Evolutionary conservation across 1,140 invertebrate species (phyloP).

Genomic region (Panulirus ornatus): DNA sequence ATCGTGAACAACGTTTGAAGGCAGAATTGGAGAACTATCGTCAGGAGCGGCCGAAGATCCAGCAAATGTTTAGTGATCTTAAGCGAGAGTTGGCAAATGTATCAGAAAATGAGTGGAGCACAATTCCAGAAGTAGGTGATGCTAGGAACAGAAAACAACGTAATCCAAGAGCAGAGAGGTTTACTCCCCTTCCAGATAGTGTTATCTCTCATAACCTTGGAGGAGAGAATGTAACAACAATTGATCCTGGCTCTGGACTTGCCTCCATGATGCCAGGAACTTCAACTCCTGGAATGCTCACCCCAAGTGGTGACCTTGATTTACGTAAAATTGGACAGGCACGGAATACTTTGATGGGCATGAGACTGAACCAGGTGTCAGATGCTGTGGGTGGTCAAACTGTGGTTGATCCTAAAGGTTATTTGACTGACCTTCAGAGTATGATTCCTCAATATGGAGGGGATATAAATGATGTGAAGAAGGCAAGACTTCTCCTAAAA

Average conservation of each 20-base stretch:
- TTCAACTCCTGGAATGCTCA: conserved; percentile 84
- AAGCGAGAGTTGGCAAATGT: conserved; percentile 94
- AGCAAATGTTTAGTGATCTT: conserved; percentile 99
- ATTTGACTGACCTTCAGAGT: conserved; percentile 98
- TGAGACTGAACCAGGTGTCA: conserved; percentile 98
- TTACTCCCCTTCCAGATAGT: conserved; percentile 98
- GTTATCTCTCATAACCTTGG: conserved; percentile 94
- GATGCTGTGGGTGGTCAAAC: conserved; percentile 99
- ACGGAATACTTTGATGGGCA: conserved; percentile 99
- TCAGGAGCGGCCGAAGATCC: conserved; percentile 99
- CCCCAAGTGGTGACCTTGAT: conserved; percentile 95
- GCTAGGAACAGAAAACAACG: conserved; percentile 98
- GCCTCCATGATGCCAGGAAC: conserved; percentile 86
- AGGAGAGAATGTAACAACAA: conserved; percentile 87
- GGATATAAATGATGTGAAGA: conserved; percentile 99
- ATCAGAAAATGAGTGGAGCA: conserved; percentile 96
- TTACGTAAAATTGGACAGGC: conserved; percentile 99
- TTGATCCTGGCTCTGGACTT: conserved; percentile 92
- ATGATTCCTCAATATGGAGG: conserved; percentile 99
- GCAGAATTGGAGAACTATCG: conserved; percentile 96
- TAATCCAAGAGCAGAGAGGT: conserved; percentile 96
- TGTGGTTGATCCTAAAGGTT: conserved; percentile 99
- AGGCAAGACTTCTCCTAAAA: conserved; percentile 96
- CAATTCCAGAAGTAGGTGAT: conserved; percentile 98
- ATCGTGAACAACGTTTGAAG: conserved; percentile 86